Conservation (phyloP, 1,140 invertebrate species). For the Patella vulgata region DNA sequence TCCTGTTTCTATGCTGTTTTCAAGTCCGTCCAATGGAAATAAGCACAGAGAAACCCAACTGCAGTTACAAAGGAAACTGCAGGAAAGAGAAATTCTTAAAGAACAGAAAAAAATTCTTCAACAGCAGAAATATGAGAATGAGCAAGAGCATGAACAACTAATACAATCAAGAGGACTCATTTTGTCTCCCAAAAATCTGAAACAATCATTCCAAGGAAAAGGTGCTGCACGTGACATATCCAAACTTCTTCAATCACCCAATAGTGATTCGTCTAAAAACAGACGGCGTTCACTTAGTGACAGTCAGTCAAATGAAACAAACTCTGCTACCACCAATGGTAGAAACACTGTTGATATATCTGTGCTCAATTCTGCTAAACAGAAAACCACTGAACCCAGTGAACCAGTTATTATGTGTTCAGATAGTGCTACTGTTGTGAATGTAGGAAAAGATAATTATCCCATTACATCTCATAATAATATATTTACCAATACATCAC, state of each 20-base stretch:
- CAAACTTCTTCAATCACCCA: conserved; percentile 19
- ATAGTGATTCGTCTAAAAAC: no score
- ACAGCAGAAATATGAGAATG: conserved; percentile 64
- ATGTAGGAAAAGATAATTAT: no score
- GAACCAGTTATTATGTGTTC: no score
- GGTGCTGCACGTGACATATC: conserved; percentile 21
- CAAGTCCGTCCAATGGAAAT: conserved; percentile 58
- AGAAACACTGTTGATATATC: no score
- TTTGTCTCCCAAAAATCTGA: conserved; percentile 16
- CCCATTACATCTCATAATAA: no score
- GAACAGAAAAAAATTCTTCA: conserved; percentile 79
- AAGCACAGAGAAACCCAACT: conserved; percentile 74
- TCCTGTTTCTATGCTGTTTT: conserved; percentile 59
- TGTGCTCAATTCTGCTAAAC: no score
- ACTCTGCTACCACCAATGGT: no score
- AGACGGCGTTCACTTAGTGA: no score
- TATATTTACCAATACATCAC: no score
- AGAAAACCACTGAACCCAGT: no score
- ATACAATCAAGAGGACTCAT: conserved; percentile 22
- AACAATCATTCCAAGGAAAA: conserved; percentile 7
- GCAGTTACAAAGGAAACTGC: conserved; percentile 75
- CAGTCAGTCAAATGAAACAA: no score
- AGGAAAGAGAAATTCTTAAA: conserved; percentile 77
- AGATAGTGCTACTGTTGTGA: no score
- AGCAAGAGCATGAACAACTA: conserved; percentile 24